These are phyloP conservation scores for Thera obeliscata DNA, from an alignment of 2,888 invertebrate species.

Conservation along the genomic window DNA sequence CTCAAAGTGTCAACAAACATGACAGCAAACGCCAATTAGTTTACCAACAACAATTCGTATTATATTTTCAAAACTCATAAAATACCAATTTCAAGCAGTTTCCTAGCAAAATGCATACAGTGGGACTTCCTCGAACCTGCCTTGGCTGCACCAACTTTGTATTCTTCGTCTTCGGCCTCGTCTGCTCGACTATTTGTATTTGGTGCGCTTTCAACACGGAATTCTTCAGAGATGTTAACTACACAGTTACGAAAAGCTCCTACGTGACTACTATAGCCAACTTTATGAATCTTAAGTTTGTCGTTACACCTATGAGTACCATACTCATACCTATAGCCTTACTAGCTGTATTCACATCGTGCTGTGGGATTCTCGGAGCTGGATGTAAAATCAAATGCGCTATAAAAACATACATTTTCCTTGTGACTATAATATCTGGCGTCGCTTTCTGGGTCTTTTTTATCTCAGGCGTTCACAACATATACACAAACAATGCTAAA, in stretches of 20 bases:
- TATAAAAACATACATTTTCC: slow-evolving; percentile 69
- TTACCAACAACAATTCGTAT: slow-evolving; percentile 10
- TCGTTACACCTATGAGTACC: slow-evolving; percentile 66
- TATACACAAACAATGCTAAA: slow-evolving; percentile 63
- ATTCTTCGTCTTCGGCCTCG: slow-evolving; percentile 61
- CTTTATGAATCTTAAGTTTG: slow-evolving; percentile 67
- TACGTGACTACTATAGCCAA: slow-evolving; percentile 60
- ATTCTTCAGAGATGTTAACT: slow-evolving; percentile 74
- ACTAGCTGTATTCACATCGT: slow-evolving; percentile 67
- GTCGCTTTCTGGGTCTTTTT: slow-evolving; percentile 69
- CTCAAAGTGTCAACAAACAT: not conserved
- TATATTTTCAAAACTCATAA: slow-evolving; percentile 8
- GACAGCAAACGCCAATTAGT: slow-evolving; percentile 13
- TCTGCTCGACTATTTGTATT: slow-evolving; percentile 61
- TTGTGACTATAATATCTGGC: slow-evolving; percentile 58
- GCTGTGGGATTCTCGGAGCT: slow-evolving; percentile 73
- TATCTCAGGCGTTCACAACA: slow-evolving; percentile 66
- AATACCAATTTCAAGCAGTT: slow-evolving; percentile 10
- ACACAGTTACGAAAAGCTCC: slow-evolving; percentile 67
- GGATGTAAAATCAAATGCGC: slow-evolving; percentile 73
- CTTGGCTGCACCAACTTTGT: slow-evolving; percentile 72
- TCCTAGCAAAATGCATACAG: slow-evolving; percentile 64
- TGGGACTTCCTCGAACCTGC: slow-evolving; percentile 72
- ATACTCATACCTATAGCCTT: slow-evolving; percentile 62
- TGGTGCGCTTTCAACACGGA: slow-evolving; percentile 73